Conservation (phyloP, 2,113 vertebrate genomes). For the Phylloscopus trochiloides region DNA sequence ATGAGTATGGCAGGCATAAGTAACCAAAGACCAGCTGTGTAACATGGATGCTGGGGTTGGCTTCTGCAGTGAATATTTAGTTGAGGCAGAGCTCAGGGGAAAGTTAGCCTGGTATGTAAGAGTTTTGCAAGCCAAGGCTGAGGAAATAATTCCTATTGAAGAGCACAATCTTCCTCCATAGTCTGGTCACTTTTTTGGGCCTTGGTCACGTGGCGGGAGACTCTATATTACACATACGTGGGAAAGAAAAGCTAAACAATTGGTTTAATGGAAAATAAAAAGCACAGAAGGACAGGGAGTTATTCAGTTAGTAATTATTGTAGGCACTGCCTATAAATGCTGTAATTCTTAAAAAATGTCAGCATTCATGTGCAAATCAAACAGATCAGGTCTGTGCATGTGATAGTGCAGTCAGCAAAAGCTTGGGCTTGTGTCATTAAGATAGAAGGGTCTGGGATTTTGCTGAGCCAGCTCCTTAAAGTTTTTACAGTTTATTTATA, state of each 20-base stretch:
- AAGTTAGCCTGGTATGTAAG: neutral
- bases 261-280: neutral
- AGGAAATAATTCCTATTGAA: neutral
- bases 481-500: neutral
- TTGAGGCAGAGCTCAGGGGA: neutral
- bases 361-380: neutral
- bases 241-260: neutral
- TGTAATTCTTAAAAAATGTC: conserved; percentile 40
- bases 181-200: neutral
- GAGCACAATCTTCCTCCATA: neutral
- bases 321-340: neutral
- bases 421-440: neutral
- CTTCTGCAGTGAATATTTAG: neutral
- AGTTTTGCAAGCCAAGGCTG: neutral
- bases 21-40: neutral
- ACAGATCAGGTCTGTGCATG: neutral
- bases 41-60: fast-evolving
- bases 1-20: neutral
- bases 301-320: neutral
- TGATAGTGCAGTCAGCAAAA: neutral
- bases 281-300: neutral
- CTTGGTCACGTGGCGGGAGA: neutral
- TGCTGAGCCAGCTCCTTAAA: conserved; percentile 13
- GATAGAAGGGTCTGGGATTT: neutral
- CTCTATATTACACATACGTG: neutral